These are phyloP conservation scores for Strigamia transsilvanica DNA, from an alignment of 2,888 invertebrate species.

Conservation along the genomic window DNA sequence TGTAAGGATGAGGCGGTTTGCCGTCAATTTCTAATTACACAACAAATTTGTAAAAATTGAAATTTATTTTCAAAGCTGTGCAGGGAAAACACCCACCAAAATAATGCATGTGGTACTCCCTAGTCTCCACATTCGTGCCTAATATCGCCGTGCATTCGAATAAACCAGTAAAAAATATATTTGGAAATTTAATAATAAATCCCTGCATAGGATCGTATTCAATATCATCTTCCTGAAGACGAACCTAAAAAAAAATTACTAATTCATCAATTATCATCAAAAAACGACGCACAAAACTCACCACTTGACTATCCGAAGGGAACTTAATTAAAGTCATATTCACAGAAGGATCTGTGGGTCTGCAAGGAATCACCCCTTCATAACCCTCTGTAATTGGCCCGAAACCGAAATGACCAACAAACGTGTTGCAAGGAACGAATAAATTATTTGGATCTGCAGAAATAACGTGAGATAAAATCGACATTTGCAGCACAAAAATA, in stretches of 20 bases:
- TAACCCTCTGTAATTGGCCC: constrained; percentile 63
- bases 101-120: neutral
- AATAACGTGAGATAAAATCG: neutral
- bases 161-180: constrained; percentile 50
- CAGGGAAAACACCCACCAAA: neutral
- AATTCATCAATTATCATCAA: neutral
- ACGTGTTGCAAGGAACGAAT: constrained; percentile 54
- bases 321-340: constrained; percentile 65
- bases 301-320: constrained; percentile 13
- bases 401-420: constrained; percentile 52
- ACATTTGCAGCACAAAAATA: too few relatives aligned
- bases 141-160: constrained; percentile 39
- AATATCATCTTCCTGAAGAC: constrained; percentile 27
- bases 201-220: constrained; percentile 38
- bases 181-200: constrained; percentile 44
- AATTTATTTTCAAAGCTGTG: neutral
- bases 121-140: neutral
- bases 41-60: too few relatives aligned
- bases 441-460: constrained; percentile 55
- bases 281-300: neutral
- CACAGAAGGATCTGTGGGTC: constrained; percentile 71
- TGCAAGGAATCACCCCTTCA: constrained; percentile 70
- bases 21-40: neutral
- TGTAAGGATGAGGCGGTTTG: constrained; percentile 26
- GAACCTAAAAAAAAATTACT: neutral